Evolutionary conservation across 2,888 invertebrate genomes (phyloP), one percentile per base, ranked within the genome.

Genomic region (Parnassius apollo): DNA sequence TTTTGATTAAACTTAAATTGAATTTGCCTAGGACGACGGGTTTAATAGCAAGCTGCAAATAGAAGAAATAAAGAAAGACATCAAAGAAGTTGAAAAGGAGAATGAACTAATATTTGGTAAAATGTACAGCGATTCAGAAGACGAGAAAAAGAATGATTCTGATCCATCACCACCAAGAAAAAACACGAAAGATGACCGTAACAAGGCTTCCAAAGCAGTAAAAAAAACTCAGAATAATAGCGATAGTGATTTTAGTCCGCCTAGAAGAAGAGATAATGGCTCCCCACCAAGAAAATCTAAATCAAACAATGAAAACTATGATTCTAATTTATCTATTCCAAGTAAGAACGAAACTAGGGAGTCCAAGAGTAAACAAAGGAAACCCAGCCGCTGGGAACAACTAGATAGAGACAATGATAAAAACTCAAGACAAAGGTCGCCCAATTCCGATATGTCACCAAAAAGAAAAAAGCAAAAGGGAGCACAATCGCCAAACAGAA

Each of bases 91-190:
- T 7, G 83, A 86, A 66, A 88, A 91, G 74, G 90, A 91, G 53
- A 91, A 89, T 75, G 87, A 88, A 75, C 54, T 89, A 2, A 76
- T 88, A 12, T 91, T 90, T 66, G 91, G 91, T 0, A 91, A 91
- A 83, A 91, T 91, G 91, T 91, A 88, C 74, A 91, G 91, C 67
- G 91, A 91, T 60, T 87, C 90, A 0, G 91, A 91, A 71, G 90
- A 91, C 70, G 91, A 91, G 10, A 71, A 79, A 50, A 80, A 83
- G 48, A 76, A 83, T 57, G 82, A 83, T 61, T 83, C 85, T 0
- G 82, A 85, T 65, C 50, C 59, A 25, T 80, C 80, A 25, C 75
- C 75, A 12, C 76, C 74, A 4, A 71, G 71, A 53, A 77, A 70
- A 72, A 50, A 58, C 45, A 9, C 48, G 42, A 68, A 65, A 59